Evolutionary conservation across 2,888 invertebrate species (phyloP).

Genomic region (Micoletzkya japonica): DNA sequence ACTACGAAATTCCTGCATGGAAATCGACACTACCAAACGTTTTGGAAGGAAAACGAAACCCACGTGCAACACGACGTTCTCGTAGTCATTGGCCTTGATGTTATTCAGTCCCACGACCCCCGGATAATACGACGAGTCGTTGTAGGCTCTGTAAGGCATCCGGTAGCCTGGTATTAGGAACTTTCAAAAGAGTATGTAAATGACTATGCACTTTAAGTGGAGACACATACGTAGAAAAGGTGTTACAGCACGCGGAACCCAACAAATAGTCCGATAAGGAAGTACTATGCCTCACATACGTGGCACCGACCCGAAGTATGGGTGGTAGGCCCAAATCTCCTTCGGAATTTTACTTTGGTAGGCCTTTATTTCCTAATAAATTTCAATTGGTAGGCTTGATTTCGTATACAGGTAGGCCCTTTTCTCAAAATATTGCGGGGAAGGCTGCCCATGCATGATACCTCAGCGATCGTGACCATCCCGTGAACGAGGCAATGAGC

Average conservation of each 20-base stretch:
- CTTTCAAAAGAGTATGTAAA: conserved; percentile 64
- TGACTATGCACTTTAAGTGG: background rate
- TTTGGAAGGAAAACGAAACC: too few relatives aligned
- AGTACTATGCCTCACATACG: background rate
- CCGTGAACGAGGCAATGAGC: conserved; percentile 83
- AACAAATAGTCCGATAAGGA: background rate
- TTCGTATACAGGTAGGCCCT: background rate
- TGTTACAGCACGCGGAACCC: background rate
- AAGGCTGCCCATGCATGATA: too few relatives aligned
- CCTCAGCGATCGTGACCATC: conserved; percentile 24
- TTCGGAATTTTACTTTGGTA: too few relatives aligned
- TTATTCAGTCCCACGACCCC: conserved; percentile 96
- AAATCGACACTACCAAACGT: too few relatives aligned
- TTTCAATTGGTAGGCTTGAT: too few relatives aligned
- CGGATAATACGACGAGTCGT: conserved; percentile 83
- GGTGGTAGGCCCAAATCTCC: too few relatives aligned
- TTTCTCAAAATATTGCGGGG: too few relatives aligned
- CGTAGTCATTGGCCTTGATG: conserved; percentile 99
- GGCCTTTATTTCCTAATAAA: too few relatives aligned
- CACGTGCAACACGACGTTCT: conserved; percentile 95
- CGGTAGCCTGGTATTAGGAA: too few relatives aligned
- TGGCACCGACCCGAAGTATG: background rate
- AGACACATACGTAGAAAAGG: background rate
- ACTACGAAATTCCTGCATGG: too few relatives aligned
- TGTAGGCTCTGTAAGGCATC: conserved; percentile 81